Conservation (phyloP, 2,113 vertebrate genomes). For the Pterocles burchelli region DNA sequence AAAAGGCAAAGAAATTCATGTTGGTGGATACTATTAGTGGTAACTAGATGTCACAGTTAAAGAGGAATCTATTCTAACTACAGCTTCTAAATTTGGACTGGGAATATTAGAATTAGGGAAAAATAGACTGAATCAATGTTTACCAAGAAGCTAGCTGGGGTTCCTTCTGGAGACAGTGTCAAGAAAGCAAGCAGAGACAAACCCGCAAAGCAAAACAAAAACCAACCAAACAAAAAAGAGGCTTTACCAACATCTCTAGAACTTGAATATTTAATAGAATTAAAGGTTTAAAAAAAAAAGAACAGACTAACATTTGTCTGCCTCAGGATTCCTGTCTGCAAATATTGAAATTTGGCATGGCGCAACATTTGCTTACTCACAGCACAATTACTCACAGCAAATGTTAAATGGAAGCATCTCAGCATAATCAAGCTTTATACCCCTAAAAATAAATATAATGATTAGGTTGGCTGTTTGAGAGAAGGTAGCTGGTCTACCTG, state of each 20-base stretch:
- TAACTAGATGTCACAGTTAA: neutral
- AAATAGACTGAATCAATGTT: neutral
- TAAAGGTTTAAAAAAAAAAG: neutral
- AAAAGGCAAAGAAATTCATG: neutral
- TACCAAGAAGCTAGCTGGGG: neutral
- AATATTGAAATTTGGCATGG: neutral
- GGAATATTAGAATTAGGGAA: neutral
- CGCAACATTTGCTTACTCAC: neutral
- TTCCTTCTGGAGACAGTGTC: neutral
- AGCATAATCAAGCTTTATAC: neutral
- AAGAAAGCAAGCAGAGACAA: neutral
- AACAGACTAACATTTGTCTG: neutral
- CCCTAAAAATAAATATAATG: neutral
- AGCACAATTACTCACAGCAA: neutral
- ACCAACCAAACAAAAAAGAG: neutral
- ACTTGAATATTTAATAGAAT: neutral
- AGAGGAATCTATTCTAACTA: neutral
- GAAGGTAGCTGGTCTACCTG: neutral
- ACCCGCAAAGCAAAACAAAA: neutral
- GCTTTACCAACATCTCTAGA: neutral
- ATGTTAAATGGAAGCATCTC: neutral
- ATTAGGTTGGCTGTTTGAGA: neutral
- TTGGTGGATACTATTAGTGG: neutral
- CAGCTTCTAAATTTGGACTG: neutral
- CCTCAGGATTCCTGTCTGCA: neutral